A percentile compares a stretch with the other conserved stretches of the same genome.
Conservation (phyloP, 92 coral and sea anemone species). For the Bergia puertoricense region DNA sequence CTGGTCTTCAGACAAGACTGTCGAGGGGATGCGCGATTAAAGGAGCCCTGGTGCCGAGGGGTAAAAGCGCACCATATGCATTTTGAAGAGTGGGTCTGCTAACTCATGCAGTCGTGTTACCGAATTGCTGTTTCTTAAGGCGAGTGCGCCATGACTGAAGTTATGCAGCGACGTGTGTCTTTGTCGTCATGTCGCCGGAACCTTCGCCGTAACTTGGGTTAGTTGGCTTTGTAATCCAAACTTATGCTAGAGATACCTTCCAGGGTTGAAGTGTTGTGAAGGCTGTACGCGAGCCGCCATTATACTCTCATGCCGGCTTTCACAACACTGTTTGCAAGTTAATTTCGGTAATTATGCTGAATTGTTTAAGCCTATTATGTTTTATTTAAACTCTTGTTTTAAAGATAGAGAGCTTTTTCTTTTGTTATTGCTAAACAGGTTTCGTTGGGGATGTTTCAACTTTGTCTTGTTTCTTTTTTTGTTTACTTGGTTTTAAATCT, state of each 20-base stretch:
- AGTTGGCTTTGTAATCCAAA: constrained; percentile 23
- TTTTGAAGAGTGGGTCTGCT: constrained; percentile 29
- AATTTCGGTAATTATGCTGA: constrained; percentile 31
- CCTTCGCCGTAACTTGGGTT: constrained; percentile 44
- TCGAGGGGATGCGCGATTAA: constrained; percentile 30
- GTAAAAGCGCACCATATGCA: constrained; percentile 26
- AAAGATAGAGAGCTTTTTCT: constrained; percentile 5
- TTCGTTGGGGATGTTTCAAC: constrained; percentile 27
- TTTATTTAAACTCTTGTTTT: constrained; percentile 29
- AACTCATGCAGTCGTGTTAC: constrained; percentile 42
- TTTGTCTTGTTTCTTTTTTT: neutral
- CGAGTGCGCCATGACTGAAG: constrained; percentile 41
- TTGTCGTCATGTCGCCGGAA: constrained; percentile 46
- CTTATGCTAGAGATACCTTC: neutral
- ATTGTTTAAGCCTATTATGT: constrained; percentile 32
- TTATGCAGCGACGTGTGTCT: constrained; percentile 45
- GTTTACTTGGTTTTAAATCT: neutral
- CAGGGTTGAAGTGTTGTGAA: constrained; percentile 13
- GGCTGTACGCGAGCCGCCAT: constrained; percentile 24
- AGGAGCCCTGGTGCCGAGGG: constrained; percentile 45
- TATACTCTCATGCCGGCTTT: constrained; percentile 28
- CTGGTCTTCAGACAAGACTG: constrained; percentile 4
- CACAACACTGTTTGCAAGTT: constrained; percentile 33
- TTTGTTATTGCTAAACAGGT: constrained; percentile 39
- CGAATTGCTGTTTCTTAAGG: constrained; percentile 44